Conservation (phyloP, 2,888 invertebrate species). For the Aethes cnicana region DNA sequence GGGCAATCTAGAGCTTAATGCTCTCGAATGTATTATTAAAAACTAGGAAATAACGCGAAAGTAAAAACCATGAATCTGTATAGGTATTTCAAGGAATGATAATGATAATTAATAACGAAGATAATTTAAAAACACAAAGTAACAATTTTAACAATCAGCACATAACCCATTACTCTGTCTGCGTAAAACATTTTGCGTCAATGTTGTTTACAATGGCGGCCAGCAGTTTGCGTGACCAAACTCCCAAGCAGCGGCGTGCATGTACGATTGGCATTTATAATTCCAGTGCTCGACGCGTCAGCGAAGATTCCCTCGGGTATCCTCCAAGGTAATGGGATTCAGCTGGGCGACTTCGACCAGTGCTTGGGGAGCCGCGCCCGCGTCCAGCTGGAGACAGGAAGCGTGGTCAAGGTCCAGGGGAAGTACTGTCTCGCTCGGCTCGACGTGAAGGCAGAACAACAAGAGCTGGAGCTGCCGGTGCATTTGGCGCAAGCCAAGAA, state of each 20-base stretch:
- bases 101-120: too few relatives aligned
- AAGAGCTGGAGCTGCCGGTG: slow-evolving; percentile 84
- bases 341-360: slow-evolving; percentile 87
- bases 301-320: slow-evolving; percentile 87
- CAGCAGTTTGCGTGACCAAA: slow-evolving; percentile 15
- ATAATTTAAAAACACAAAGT: too few relatives aligned
- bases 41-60: too few relatives aligned
- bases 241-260: slow-evolving; percentile 46
- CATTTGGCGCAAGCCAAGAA: slow-evolving; percentile 85
- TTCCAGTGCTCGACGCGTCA: slow-evolving; percentile 87
- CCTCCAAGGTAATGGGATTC: slow-evolving; percentile 86
- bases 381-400: slow-evolving; percentile 81
- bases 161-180: background rate
- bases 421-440: slow-evolving; percentile 86
- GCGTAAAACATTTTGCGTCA: slow-evolving; percentile 7
- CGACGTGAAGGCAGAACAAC: slow-evolving; percentile 82
- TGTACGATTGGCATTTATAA: slow-evolving; percentile 58
- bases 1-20: too few relatives aligned
- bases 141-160: background rate
- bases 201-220: slow-evolving; percentile 9
- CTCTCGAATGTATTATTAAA: too few relatives aligned
- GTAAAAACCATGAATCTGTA: too few relatives aligned
- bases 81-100: too few relatives aligned
- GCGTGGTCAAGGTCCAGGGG: slow-evolving; percentile 84
- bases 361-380: slow-evolving; percentile 84